Evolutionary conservation across 1,140 invertebrate genomes (phyloP).

Genomic region (Pseudomyrmex pallidus): DNA sequence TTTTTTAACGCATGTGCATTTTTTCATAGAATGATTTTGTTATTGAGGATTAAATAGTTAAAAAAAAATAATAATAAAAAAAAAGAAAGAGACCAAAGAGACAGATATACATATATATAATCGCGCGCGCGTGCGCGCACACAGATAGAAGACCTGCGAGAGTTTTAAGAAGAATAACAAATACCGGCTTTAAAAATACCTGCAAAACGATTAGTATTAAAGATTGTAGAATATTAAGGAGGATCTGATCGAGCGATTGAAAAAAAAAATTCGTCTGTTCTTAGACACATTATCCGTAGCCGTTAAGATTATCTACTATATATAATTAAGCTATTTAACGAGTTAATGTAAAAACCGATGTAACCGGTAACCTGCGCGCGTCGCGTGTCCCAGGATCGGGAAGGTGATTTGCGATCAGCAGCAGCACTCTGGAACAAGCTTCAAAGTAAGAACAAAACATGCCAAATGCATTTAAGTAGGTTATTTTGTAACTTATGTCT

Average conservation of each 20-base stretch:
- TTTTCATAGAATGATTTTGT: conserved; percentile 30
- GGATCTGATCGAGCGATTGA: neutral
- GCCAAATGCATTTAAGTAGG: conserved; percentile 81
- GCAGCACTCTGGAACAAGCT: conserved; percentile 18
- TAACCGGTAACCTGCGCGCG: conserved; percentile 7
- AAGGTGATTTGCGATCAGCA: conserved; percentile 10
- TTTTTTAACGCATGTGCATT: conserved; percentile 11
- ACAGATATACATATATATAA: conserved; percentile 12
- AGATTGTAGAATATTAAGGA: no score
- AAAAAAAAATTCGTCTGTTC: conserved; percentile 17
- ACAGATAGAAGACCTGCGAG: no score
- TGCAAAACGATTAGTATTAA: neutral
- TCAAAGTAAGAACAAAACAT: conserved; percentile 72
- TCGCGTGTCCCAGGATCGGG: neutral
- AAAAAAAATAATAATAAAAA: conserved; percentile 38
- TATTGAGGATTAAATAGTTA: conserved; percentile 10
- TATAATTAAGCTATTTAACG: conserved; percentile 12
- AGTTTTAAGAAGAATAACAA: no score
- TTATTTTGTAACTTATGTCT: conserved; percentile 75
- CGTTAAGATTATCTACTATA: conserved; percentile 27
- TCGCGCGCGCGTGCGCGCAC: no score
- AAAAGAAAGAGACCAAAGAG: conserved; percentile 46
- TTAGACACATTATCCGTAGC: conserved; percentile 11
- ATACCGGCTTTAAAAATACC: conserved; percentile 10
- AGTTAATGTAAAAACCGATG: conserved; percentile 21